Evolutionary conservation across 2,113 vertebrate species (phyloP).

Genomic region (Chaetodon auriga): DNA sequence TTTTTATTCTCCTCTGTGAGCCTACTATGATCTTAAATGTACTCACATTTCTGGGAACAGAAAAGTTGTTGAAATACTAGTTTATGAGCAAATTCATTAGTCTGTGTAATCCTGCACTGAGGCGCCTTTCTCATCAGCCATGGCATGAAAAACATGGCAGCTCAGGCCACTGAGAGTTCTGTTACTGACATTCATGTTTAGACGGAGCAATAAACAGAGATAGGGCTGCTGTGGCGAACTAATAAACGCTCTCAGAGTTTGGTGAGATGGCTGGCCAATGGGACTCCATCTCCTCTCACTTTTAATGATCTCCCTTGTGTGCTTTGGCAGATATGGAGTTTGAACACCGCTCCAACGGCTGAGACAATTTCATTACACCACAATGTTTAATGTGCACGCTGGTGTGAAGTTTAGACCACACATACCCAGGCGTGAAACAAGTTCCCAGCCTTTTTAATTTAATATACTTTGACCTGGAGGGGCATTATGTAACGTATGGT

Average conservation of each 20-base stretch:
- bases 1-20: conserved; percentile 25
- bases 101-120: conserved; percentile 36
- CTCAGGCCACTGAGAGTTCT: conserved; percentile 30
- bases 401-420: conserved; percentile 43
- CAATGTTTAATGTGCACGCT: conserved; percentile 42
- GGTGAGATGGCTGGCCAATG: conserved; percentile 55
- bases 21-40: conserved; percentile 18
- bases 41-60: conserved; percentile 44
- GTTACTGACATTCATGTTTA: conserved; percentile 60
- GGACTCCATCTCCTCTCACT: conserved; percentile 45
- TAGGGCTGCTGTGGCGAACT: conserved; percentile 35
- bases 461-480: conserved; percentile 40
- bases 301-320: conserved; percentile 68
- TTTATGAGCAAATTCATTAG: conserved; percentile 53
- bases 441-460: conserved; percentile 35
- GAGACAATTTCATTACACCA: conserved; percentile 53
- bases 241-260: conserved; percentile 55
- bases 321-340: conserved; percentile 47
- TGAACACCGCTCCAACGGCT: conserved; percentile 36
- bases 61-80: conserved; percentile 43
- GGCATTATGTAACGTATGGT: conserved; percentile 29
- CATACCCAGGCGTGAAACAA: conserved; percentile 25
- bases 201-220: conserved; percentile 54
- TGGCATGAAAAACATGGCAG: conserved; percentile 53
- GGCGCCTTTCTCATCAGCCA: conserved; percentile 29